Evolutionary conservation across 1,140 invertebrate genomes (phyloP).

Genomic region (Riptortus pedestris): DNA sequence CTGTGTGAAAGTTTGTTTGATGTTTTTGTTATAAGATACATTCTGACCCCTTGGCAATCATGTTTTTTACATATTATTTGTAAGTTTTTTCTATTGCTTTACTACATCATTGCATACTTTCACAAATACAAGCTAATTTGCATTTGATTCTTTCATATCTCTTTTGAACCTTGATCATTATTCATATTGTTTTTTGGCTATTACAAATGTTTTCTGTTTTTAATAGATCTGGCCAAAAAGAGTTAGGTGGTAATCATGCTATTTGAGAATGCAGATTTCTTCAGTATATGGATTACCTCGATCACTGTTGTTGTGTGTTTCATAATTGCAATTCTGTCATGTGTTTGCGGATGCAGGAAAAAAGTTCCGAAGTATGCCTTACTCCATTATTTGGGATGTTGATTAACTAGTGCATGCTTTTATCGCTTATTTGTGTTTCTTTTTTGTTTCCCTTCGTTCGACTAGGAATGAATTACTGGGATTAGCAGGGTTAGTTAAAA

Average conservation of each 20-base stretch:
- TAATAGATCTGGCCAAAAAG: conserved; percentile 1
- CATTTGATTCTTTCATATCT: no score
- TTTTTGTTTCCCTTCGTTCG: conserved; percentile 28
- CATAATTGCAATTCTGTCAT: conserved; percentile 27
- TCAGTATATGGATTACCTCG: conserved; percentile 26
- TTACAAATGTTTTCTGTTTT: not conserved
- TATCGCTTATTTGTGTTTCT: conserved; percentile 22
- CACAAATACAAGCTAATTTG: not conserved
- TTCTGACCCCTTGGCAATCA: not conserved
- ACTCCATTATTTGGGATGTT: not conserved
- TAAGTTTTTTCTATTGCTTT: not conserved
- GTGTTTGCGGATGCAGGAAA: conserved; percentile 34
- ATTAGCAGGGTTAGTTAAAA: conserved; percentile 36
- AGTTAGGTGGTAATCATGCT: conserved; percentile 16
- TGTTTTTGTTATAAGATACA: not conserved
- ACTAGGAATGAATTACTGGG: conserved; percentile 36
- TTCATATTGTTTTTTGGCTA: not conserved
- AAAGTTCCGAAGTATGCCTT: conserved; percentile 33
- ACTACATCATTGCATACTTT: not conserved
- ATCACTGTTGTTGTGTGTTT: conserved; percentile 25
- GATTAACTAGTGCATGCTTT: conserved; percentile 9
- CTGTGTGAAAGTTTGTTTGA: not conserved
- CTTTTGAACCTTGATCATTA: not conserved
- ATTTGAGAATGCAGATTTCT: conserved; percentile 21
- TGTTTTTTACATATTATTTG: not conserved